Conservation (phyloP, 2,888 invertebrate genomes). For the Caenorhabditis japonica region DNA sequence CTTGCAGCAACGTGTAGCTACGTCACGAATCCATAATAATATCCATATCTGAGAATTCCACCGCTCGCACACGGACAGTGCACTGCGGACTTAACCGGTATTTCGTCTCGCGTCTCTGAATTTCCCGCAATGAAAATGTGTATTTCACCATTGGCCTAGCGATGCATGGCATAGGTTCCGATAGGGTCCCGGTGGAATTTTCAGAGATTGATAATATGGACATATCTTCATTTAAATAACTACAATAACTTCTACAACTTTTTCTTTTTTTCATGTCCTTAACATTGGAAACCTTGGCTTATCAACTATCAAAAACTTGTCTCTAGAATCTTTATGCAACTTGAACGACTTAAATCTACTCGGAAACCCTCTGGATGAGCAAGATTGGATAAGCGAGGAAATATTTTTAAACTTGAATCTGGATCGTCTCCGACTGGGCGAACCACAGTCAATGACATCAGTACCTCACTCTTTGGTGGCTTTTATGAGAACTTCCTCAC, state of each 20-base stretch:
- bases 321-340: constrained; percentile 29
- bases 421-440: constrained; percentile 24
- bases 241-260: neutral
- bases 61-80: too few relatives aligned
- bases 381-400: constrained; percentile 19
- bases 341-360: constrained; percentile 23
- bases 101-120: too few relatives aligned
- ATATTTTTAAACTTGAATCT: constrained; percentile 37
- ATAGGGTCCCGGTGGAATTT: too few relatives aligned
- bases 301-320: constrained; percentile 12
- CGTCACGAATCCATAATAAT: too few relatives aligned
- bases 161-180: too few relatives aligned
- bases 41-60: too few relatives aligned
- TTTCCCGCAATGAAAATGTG: too few relatives aligned
- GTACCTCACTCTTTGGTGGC: constrained; percentile 19
- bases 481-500: constrained; percentile 43
- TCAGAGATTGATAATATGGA: too few relatives aligned
- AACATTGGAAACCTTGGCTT: constrained; percentile 36
- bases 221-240: too few relatives aligned
- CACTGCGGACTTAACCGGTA: too few relatives aligned
- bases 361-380: constrained; percentile 18
- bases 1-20: too few relatives aligned
- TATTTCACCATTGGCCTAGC: too few relatives aligned
- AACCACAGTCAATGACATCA: constrained; percentile 1
- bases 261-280: constrained; percentile 16